Percentiles rank a stretch among this genome's conserved stretches.
Evolutionary conservation across 2,888 invertebrate genomes (phyloP).

Genomic region (Epistrophe grossulariae): DNA sequence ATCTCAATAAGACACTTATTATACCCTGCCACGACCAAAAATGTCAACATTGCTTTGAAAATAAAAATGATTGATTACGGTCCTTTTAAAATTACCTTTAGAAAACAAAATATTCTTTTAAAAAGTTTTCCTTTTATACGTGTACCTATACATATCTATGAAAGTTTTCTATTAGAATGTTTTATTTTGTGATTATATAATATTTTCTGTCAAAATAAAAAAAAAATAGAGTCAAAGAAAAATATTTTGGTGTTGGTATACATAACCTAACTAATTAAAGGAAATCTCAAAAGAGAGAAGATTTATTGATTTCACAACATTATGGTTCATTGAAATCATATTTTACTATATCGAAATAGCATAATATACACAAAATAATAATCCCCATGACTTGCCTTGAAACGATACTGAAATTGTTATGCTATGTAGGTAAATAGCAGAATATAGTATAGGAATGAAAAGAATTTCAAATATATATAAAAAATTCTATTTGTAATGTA

Average conservation of each 20-base stretch:
- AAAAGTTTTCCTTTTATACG: background rate
- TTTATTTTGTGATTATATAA: background rate
- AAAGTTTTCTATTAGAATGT: background rate
- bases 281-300: constrained; percentile 1
- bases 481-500: background rate
- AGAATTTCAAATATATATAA: background rate
- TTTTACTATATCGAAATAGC: background rate
- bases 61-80: constrained; percentile 20
- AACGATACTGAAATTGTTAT: background rate
- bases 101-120: background rate
- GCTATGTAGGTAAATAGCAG: no score
- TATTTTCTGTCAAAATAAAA: background rate
- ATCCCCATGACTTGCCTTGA: background rate
- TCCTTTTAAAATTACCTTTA: constrained; percentile 16
- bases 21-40: background rate
- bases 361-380: background rate
- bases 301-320: constrained; percentile 5
- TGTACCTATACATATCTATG: no score
- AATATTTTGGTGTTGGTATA: background rate
- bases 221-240: background rate
- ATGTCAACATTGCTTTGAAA: constrained; percentile 17
- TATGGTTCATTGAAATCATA: constrained; percentile 11
- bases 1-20: constrained; percentile 29
- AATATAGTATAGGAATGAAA: background rate
- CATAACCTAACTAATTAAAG: constrained; percentile 11